Evolutionary conservation across 2,113 vertebrate species (phyloP), one percentile per base, ranked within the genome.

Genomic region (Hemibagrus wyckioides): DNA sequence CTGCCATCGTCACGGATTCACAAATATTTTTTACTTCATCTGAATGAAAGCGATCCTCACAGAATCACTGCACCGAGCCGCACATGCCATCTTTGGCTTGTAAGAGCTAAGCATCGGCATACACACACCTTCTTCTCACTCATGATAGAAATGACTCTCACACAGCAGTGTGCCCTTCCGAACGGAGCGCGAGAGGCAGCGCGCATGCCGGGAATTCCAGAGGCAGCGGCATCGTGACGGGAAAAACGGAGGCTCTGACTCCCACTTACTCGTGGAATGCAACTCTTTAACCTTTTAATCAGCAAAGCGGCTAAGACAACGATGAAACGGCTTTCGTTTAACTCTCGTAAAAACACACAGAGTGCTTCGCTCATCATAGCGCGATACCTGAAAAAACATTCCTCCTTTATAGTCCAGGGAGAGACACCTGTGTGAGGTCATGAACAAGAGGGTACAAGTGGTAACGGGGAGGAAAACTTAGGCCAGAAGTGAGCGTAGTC

Each of bases 181-280:
- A 4, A 28, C 30, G 8, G 50, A n/a, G 33, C 56, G 39, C 95
- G 94, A 96, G 95, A 93, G 92, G 94, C 96, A 93, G 90, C 92
- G 90, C 93, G 92, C 93, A 95, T 95, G 93, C 94, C 94, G 93
- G 92, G 93, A 92, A 95, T 95, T 94, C 94, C 94, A 93, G 92
- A 93, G 92, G 91, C 92, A 92, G 92, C 92, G 93, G 93, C 30
- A 83, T 86, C 89, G 92, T 92, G 90, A 82, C 91, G 92, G 92
- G 91, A 92, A 91, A 91, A 91, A 93, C 90, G 56, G 41, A 61
- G 75, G 48, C 57, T 86, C 90, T 88, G 33, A 84, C 88, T 86
- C 82, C 80, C 83, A 91, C 90, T 92, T 90, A 88, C 87, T 90
- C 83, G 57, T 90, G 88, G 89, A 92, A 86, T 85, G 82, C 83